phyloP scores from a whole-genome alignment of 2,888 invertebrate species.

The Drosophila barbarae region DNA sequence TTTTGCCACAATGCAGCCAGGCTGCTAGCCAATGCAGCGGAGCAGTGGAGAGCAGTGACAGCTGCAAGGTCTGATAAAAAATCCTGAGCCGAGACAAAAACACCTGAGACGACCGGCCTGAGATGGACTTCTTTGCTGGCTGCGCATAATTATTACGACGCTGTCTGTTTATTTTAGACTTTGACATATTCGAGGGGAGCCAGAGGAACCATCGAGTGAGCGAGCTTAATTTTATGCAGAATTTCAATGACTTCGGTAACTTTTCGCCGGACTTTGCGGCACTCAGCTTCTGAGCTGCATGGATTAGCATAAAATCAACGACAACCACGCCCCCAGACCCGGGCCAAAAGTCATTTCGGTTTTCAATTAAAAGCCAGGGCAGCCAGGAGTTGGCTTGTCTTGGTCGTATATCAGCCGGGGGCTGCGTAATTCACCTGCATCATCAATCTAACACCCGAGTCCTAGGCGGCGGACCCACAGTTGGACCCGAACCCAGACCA shows the following conservation, averaged over 20 bases:
- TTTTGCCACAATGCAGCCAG: constrained; percentile 51
- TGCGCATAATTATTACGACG: constrained; percentile 60
- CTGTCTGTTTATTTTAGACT: constrained; percentile 62
- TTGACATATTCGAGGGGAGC: constrained; percentile 50
- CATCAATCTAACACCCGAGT: constrained; percentile 57
- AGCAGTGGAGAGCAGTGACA: constrained; percentile 10
- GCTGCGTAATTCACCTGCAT: constrained; percentile 60
- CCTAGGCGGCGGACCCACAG: not conserved
- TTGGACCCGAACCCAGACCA: not conserved
- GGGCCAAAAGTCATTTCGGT: constrained; percentile 48
- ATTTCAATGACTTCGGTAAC: constrained; percentile 56
- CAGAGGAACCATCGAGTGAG: constrained; percentile 3
- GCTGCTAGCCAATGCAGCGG: not conserved
- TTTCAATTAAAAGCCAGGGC: constrained; percentile 65
- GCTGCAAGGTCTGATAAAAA: constrained; percentile 53
- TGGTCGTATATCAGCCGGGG: constrained; percentile 57
- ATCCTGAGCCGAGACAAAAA: constrained; percentile 28
- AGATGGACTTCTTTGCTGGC: constrained; percentile 29
- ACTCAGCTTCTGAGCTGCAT: constrained; percentile 62
- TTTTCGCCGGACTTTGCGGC: constrained; percentile 28
- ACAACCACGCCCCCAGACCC: constrained; percentile 24
- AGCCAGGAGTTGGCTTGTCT: constrained; percentile 8
- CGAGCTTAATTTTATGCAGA: constrained; percentile 62
- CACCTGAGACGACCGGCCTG: constrained; percentile 9
- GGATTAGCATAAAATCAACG: constrained; percentile 73